phyloP scores from a whole-genome alignment of 2,797 vertebrate genomes.

The Phoeniculus purpureus region DNA sequence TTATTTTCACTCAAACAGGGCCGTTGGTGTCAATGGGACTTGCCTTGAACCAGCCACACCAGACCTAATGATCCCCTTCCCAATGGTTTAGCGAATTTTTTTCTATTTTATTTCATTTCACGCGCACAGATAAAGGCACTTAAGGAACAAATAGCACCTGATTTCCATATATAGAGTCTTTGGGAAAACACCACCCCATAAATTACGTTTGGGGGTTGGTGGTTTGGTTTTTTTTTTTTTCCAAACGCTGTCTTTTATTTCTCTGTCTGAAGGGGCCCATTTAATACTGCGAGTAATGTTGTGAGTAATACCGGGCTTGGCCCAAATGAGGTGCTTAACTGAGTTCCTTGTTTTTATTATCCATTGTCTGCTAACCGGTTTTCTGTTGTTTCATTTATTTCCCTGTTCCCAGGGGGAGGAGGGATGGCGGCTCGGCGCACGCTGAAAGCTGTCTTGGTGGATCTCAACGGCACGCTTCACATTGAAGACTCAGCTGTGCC shows the following conservation, averaged over 20 bases:
- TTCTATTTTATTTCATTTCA: background rate
- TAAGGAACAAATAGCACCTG: background rate
- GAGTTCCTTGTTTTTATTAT: constrained; percentile 65
- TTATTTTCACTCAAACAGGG: background rate
- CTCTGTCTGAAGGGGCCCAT: constrained; percentile 3
- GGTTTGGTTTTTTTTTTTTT: constrained; percentile 16
- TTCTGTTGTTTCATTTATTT: constrained; percentile 61
- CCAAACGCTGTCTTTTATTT: constrained; percentile 1
- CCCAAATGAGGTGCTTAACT: constrained; percentile 25
- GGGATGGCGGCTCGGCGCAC: constrained; percentile 85
- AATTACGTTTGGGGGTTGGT: background rate
- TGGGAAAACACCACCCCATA: background rate
- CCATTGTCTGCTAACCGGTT: constrained; percentile 70
- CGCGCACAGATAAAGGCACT: background rate
- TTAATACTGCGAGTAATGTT: background rate
- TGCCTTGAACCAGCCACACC: background rate
- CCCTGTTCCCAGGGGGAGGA: constrained; percentile 37
- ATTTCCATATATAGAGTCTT: background rate
- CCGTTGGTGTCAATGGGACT: background rate
- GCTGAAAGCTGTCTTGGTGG: constrained; percentile 92
- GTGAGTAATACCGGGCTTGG: constrained; percentile 14
- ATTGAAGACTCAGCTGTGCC: constrained; percentile 91
- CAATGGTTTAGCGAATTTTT: background rate
- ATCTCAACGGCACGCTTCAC: constrained; percentile 95
- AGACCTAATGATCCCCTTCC: background rate